Conservation (phyloP, 2,797 vertebrate species). For the Sebastes hubbsi region DNA sequence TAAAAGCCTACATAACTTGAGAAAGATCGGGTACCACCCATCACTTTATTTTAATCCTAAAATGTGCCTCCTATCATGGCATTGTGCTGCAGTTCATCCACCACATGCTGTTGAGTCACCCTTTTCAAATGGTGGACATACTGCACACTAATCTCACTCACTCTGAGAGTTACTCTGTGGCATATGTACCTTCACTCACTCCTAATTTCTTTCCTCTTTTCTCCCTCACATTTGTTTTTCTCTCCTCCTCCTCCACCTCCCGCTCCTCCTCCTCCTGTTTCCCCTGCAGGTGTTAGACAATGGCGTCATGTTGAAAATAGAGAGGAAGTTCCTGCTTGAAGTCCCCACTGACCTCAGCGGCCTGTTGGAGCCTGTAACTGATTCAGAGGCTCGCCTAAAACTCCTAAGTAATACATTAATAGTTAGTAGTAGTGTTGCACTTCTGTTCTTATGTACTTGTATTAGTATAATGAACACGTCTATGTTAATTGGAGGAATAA, state of each 20-base stretch:
- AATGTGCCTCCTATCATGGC: background rate
- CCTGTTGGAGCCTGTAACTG: constrained; percentile 80
- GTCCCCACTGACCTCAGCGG: constrained; percentile 63
- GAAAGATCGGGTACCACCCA: background rate
- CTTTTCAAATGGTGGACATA: background rate
- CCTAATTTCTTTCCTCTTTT: background rate
- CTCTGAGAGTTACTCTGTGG: background rate
- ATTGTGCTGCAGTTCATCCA: too few species aligned
- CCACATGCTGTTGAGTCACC: background rate
- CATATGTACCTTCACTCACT: background rate
- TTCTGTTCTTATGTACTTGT: background rate
- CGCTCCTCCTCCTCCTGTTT: background rate
- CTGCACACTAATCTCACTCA: background rate
- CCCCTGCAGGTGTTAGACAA: constrained; percentile 79
- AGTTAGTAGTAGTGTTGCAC: background rate
- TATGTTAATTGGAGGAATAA: background rate
- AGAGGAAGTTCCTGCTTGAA: constrained; percentile 70
- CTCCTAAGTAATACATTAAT: constrained; percentile 63
- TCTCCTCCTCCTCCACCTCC: background rate
- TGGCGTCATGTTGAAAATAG: constrained; percentile 70
- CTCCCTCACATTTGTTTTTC: background rate
- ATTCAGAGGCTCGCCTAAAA: constrained; percentile 75
- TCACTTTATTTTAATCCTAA: background rate
- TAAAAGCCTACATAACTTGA: background rate
- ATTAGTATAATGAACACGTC: background rate